A percentile compares a stretch with the other conserved stretches of the same genome.
Evolutionary conservation across 2,113 vertebrate genomes (phyloP).

Genomic region (Solenodon paradoxus): DNA sequence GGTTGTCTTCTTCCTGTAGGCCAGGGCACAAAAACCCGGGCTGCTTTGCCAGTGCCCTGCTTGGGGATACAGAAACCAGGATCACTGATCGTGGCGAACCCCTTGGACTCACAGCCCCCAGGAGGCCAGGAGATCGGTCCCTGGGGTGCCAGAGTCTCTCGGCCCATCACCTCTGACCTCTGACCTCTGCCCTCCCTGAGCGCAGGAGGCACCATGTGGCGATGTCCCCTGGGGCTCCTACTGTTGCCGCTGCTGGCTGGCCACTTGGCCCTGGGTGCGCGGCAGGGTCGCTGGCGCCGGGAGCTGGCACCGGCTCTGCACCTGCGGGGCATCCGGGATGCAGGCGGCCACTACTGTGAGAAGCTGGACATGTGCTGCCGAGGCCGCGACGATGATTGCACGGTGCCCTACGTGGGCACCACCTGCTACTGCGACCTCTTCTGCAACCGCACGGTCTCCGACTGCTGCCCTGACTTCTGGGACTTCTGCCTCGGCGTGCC

Average conservation of each 20-base stretch:
- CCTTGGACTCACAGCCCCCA: neutral
- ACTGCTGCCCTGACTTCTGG: slow-evolving; percentile 99
- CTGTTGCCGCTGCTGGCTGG: slow-evolving; percentile 81
- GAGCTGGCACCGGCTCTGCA: slow-evolving; percentile 90
- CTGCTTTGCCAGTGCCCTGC: neutral
- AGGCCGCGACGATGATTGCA: slow-evolving; percentile 90
- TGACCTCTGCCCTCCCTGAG: slow-evolving; percentile 36
- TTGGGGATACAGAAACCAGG: neutral
- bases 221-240: slow-evolving; percentile 53
- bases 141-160: neutral
- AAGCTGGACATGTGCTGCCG: slow-evolving; percentile 90
- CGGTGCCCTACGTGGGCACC: slow-evolving; percentile 93
- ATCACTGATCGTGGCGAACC: neutral
- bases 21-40: neutral
- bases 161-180: neutral
- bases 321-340: slow-evolving; percentile 90
- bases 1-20: neutral
- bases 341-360: slow-evolving; percentile 90
- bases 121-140: neutral
- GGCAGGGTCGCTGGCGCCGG: slow-evolving; percentile 75
- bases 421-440: slow-evolving; percentile 99
- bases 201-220: slow-evolving; percentile 69
- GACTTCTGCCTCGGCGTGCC: slow-evolving; percentile 90
- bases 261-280: slow-evolving; percentile 66
- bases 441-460: slow-evolving; percentile 96